Percentiles rank a stretch among this genome's conserved stretches.
These are phyloP conservation scores for Eptesicus fuscus DNA, from an alignment of 2,113 vertebrate species.

Conservation along the genomic window DNA sequence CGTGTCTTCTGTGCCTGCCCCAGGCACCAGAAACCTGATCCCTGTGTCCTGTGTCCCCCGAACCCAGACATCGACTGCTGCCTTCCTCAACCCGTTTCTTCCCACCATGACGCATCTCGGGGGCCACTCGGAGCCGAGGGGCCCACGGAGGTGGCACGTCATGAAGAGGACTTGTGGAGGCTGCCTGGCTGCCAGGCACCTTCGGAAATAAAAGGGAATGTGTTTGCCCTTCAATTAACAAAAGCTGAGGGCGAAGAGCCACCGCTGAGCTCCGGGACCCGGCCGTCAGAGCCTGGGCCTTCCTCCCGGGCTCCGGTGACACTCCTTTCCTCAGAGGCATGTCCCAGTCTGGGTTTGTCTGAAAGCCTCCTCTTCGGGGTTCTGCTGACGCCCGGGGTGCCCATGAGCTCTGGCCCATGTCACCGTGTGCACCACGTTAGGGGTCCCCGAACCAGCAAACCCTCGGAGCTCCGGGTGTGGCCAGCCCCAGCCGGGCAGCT, in stretches of 20 bases:
- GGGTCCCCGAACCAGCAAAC: not conserved
- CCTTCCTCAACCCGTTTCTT: not conserved
- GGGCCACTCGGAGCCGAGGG: not conserved
- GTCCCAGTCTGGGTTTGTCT: not conserved
- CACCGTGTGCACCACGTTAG: accelerated
- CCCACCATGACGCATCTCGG: accelerated
- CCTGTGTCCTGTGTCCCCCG: not conserved
- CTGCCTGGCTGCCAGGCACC: no score
- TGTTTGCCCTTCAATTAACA: not conserved
- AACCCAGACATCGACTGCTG: not conserved
- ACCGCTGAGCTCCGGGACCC: accelerated
- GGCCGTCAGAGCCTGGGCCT: accelerated
- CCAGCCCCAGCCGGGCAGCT: not conserved
- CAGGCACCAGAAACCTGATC: not conserved
- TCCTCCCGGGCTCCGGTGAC: not conserved
- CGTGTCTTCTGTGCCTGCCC: no score
- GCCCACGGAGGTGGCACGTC: accelerated
- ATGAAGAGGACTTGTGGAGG: not conserved
- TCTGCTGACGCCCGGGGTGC: accelerated
- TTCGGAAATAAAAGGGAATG: not conserved
- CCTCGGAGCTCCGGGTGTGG: not conserved
- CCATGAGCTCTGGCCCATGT: accelerated
- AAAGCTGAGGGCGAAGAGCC: not conserved
- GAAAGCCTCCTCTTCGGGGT: accelerated
- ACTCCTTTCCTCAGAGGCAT: not conserved